phyloP scores from a whole-genome alignment of 2,888 invertebrate species.

The Odontocolon sp. region DNA sequence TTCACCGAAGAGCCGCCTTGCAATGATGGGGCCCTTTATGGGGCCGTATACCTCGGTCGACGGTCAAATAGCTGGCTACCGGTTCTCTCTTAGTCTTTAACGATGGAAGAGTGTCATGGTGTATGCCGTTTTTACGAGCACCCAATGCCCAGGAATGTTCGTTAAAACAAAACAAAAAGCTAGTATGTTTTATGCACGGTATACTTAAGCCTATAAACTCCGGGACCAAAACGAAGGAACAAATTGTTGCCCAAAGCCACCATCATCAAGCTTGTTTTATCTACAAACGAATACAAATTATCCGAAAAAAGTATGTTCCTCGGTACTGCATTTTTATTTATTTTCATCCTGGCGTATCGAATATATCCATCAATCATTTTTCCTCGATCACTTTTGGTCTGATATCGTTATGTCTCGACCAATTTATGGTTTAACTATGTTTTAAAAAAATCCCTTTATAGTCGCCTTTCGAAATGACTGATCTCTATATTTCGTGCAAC shows the following conservation, averaged over 20 bases:
- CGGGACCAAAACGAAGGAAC: slow-evolving; percentile 15
- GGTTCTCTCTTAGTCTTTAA: slow-evolving; percentile 55
- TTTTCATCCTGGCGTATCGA: no score
- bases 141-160: slow-evolving; percentile 9
- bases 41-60: not conserved
- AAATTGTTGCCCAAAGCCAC: slow-evolving; percentile 8
- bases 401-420: no score
- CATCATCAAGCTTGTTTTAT: not conserved
- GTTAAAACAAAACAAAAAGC: slow-evolving; percentile 35
- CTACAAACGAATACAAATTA: slow-evolving; percentile 2
- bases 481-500: no score
- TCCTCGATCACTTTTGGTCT: no score
- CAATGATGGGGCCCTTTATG: not conserved
- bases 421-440: no score
- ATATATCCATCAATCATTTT: no score
- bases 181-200: slow-evolving; percentile 33
- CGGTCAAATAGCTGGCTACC: slow-evolving; percentile 37
- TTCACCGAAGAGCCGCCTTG: not conserved
- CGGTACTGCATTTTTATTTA: not conserved
- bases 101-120: slow-evolving; percentile 55
- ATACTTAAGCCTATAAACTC: slow-evolving; percentile 1
- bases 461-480: no score
- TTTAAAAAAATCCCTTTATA: no score
- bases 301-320: not conserved
- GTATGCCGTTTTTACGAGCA: slow-evolving; percentile 47